These are phyloP conservation scores for Cheilosia scutellata DNA, from an alignment of 2,888 invertebrate species.

Conservation along the genomic window DNA sequence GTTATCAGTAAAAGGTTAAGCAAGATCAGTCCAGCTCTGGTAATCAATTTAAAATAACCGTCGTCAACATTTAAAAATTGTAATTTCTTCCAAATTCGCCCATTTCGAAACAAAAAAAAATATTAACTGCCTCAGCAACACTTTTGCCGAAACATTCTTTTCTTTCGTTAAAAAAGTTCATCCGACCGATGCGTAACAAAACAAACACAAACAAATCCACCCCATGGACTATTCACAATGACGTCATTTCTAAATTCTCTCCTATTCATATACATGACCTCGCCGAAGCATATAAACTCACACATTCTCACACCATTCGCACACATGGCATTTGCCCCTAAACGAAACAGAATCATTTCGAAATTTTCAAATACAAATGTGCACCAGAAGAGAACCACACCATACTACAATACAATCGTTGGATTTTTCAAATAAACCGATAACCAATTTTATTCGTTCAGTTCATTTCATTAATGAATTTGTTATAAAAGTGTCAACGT, in stretches of 20 bases:
- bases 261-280: slow-evolving; percentile 24
- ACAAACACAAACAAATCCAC: slow-evolving; percentile 31
- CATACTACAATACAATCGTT: slow-evolving; percentile 28
- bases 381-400: slow-evolving; percentile 46
- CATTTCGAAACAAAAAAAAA: not conserved
- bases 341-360: slow-evolving; percentile 32
- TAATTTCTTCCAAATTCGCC: no score
- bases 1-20: no score
- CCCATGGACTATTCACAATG: slow-evolving; percentile 22
- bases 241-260: slow-evolving; percentile 69
- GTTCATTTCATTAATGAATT: slow-evolving; percentile 72
- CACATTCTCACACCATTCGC: not conserved
- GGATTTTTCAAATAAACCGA: slow-evolving; percentile 69
- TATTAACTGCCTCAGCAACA: slow-evolving; percentile 24
- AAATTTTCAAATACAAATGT: slow-evolving; percentile 69
- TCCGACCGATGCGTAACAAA: not conserved
- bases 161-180: slow-evolving; percentile 63
- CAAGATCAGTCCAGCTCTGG: no score
- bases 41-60: no score
- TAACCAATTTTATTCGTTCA: slow-evolving; percentile 52
- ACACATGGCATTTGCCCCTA: slow-evolving; percentile 31
- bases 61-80: no score
- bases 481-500: slow-evolving; percentile 73
- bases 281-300: not conserved
- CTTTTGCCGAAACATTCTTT: not conserved